Base-by-base conservation (phyloP, 2,888 invertebrate genomes). In the Drosophila affinis region DNA sequence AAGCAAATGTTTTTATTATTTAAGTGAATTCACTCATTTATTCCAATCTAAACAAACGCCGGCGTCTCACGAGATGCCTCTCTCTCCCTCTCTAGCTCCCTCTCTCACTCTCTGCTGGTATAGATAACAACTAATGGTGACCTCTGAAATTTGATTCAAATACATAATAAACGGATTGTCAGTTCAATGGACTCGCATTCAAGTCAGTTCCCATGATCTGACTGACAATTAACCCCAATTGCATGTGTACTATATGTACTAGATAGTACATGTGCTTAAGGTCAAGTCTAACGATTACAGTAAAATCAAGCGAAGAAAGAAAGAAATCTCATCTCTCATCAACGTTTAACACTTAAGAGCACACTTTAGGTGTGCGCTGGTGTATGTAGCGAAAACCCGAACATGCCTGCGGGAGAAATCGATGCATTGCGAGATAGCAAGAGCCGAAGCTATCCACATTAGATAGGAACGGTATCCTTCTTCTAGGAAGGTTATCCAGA, bases 1-100 rank as follows among this genome's bases (percentile, higher is more conserved):
- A 77, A 70, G 70, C 57, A 67, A 85, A 68, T 69, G 70, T 71
- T 85, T 39, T 87, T 81, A 85, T 81, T 87, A 79, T 72, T 82
- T 79, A 85, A 87, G 80, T 85, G 79, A 76, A 65, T 69, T 79
- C 62, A 57, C 79, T 81, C 69, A 70, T 74, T 67, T 87, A 71
- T 71, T 68, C 78, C 59, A 85, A 81, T 81, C 82, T 72, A 70
- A 52, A 74, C 53, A 76, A 72, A 75, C 59, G 68, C 69, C 75
- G 81, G 70, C 81, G 49, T 64, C 70, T 72, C 27, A 44, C 60
- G 62, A 72, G 69, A n/a, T 49, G 52, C 18, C 44, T 21, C 21
- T 21, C 21, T 21, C 21, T 21, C 34, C 5, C 34, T 14, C 34
- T 5, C 34, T 1, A 5, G 14, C 39, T 39, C n/a, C 14, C 5